Evolutionary conservation across 2,888 invertebrate species (phyloP).

Genomic region (Dichetophora obliterata): DNA sequence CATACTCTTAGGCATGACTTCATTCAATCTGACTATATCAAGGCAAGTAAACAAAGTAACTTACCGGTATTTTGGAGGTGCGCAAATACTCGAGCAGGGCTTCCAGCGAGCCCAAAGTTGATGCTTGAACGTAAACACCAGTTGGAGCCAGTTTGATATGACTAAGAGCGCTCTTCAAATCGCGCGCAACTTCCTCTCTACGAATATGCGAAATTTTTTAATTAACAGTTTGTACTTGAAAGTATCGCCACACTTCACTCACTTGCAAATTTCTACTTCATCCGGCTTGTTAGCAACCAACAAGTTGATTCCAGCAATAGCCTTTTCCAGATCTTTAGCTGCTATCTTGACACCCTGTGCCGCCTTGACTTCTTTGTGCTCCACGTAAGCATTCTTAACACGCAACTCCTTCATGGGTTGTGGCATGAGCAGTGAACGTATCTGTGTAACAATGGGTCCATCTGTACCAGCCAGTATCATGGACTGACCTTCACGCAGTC

Average conservation of each 20-base stretch:
- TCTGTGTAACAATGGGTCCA: slow-evolving; percentile 97
- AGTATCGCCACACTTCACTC: slow-evolving; percentile 43
- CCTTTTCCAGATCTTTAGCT: slow-evolving; percentile 97
- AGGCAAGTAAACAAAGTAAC: slow-evolving; percentile 64
- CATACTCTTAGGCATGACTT: slow-evolving; percentile 19
- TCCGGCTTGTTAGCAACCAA: slow-evolving; percentile 93
- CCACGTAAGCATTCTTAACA: slow-evolving; percentile 96
- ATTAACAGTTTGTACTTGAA: background rate
- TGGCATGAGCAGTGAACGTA: slow-evolving; percentile 96
- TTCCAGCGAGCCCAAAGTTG: slow-evolving; percentile 98
- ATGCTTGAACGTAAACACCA: slow-evolving; percentile 99
- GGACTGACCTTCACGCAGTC: slow-evolving; percentile 92
- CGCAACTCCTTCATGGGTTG: slow-evolving; percentile 97
- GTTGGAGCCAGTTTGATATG: slow-evolving; percentile 91
- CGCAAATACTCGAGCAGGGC: slow-evolving; percentile 94
- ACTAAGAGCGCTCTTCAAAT: slow-evolving; percentile 89
- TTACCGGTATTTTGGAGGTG: slow-evolving; percentile 93
- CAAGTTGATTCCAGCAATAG: slow-evolving; percentile 95
- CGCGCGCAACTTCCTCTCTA: slow-evolving; percentile 88
- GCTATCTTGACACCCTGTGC: slow-evolving; percentile 99
- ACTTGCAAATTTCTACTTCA: slow-evolving; percentile 89
- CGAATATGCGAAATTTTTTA: slow-evolving; percentile 19
- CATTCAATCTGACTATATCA: background rate
- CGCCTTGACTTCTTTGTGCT: slow-evolving; percentile 93
- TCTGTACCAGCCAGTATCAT: slow-evolving; percentile 97